Conservation (phyloP, 2,888 invertebrate genomes). For the Sphaerophoria rueppellii region DNA sequence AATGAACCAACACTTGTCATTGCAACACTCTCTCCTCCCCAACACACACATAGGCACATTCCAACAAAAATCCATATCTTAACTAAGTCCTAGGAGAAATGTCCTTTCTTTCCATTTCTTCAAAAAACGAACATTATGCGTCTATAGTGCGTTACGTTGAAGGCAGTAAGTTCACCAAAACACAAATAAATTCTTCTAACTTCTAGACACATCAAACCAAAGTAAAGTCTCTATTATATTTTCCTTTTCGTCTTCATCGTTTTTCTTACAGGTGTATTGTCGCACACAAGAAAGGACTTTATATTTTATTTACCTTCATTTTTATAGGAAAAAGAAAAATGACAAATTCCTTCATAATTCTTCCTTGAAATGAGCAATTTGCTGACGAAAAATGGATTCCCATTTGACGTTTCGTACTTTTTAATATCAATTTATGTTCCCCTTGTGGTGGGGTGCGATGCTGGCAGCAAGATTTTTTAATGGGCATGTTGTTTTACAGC, state of each 20-base stretch:
- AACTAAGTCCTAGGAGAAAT: constrained; percentile 3
- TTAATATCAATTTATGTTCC: constrained; percentile 73
- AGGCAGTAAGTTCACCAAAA: neutral
- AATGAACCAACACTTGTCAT: constrained; percentile 59
- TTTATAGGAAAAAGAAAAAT: constrained; percentile 34
- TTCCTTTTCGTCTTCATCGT: neutral
- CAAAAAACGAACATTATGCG: constrained; percentile 18
- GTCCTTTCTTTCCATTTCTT: neutral
- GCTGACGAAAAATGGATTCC: constrained; percentile 72
- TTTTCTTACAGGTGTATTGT: neutral
- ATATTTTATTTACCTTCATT: constrained; percentile 31
- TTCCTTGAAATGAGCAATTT: constrained; percentile 72
- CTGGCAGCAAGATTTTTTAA: constrained; percentile 69
- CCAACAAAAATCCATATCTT: neutral
- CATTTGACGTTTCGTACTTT: constrained; percentile 73
- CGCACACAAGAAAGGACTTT: constrained; percentile 8
- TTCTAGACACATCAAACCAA: constrained; percentile 39
- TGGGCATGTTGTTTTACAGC: constrained; percentile 53
- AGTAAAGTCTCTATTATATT: constrained; percentile 14
- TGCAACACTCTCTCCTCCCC: neutral
- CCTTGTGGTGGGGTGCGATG: neutral
- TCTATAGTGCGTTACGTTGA: constrained; percentile 20
- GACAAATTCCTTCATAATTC: constrained; percentile 73
- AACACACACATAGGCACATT: neutral
- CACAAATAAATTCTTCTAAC: constrained; percentile 17